Base-by-base conservation (phyloP, 2,888 invertebrate genomes). In the Tenodera sinensis region DNA sequence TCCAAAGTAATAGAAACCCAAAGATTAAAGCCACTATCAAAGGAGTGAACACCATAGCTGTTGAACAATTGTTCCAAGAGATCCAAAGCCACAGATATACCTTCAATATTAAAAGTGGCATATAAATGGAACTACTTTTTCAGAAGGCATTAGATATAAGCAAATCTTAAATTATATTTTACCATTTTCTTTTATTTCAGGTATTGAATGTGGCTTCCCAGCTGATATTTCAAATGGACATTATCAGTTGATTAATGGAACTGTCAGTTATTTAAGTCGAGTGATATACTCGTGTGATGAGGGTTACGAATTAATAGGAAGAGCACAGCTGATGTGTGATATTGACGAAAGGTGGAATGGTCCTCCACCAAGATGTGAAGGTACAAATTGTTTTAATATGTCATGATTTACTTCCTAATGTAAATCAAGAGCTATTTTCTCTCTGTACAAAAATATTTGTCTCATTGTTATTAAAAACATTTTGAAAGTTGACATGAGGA, bases 321-420 rank as follows among this genome's bases (percentile, higher is more conserved):
- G 98, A 47, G 96, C 97, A 0, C 94, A 97, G 91, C 94, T 98
- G 25, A 96, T 97, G 4, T 98, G 98, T 92, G 98, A 98, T 93
- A 97, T 98, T 91, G 98, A 98, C 92, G 98, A 98, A 93, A 95
- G 98, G 88, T 98, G 98, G 98, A 98, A 98, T 92, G 98, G 98
- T 84, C 98, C 98, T 3, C 98, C 98, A 87, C 98, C 98, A 0
- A 94, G 96, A 91, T 98, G 98, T 93, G 97, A 98, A 93, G 95
- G 97, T 97, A 92, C 94, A 20, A 3, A 20, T 20, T 4, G 4
- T 14, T 20, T 20, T 42, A 42, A 42, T 12, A 34, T 8, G 15
- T 54, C 3, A 71, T 71, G 54, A 71, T 71, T 71, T 3, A n/a
- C 15, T 34, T 88, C 83, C 88, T 89, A 83, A 34, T 85, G 86